Evolutionary conservation across 2,888 invertebrate genomes (phyloP).

Genomic region (Cyclophora albipunctata): DNA sequence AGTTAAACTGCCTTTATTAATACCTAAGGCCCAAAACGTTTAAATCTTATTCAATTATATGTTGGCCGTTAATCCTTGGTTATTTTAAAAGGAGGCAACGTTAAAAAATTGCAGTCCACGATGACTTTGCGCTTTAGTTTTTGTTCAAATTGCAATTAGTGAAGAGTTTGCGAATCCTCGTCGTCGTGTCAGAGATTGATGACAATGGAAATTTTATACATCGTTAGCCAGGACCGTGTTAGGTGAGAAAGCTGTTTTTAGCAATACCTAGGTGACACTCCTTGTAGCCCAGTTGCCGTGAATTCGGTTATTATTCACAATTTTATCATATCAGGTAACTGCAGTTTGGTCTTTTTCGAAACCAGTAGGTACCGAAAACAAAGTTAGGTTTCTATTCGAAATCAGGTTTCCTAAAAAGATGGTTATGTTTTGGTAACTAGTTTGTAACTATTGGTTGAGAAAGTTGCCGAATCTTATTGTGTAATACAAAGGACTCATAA

Average conservation of each 20-base stretch:
- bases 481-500: too few species aligned
- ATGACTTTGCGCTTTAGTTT: slow-evolving; percentile 71
- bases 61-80: slow-evolving; percentile 4
- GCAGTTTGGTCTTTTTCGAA: too few species aligned
- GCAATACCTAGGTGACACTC: slow-evolving; percentile 35
- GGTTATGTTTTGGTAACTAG: too few species aligned
- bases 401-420: too few species aligned
- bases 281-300: neutral
- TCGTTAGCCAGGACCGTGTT: slow-evolving; percentile 71
- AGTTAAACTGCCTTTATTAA: too few species aligned
- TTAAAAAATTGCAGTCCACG: slow-evolving; percentile 60
- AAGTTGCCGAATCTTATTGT: too few species aligned
- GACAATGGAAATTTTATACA: slow-evolving; percentile 76
- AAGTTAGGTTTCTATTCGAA: too few species aligned
- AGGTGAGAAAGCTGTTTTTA: slow-evolving; percentile 66
- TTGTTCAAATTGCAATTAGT: slow-evolving; percentile 75
- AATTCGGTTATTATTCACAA: slow-evolving; percentile 7
- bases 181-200: slow-evolving; percentile 73
- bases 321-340: slow-evolving; percentile 1
- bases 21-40: too few species aligned
- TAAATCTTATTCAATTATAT: too few species aligned
- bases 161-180: slow-evolving; percentile 72
- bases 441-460: too few species aligned
- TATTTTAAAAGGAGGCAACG: slow-evolving; percentile 52
- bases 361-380: too few species aligned